Conservation (phyloP, 2,113 vertebrate genomes). For the Corythornis vintsioides region DNA sequence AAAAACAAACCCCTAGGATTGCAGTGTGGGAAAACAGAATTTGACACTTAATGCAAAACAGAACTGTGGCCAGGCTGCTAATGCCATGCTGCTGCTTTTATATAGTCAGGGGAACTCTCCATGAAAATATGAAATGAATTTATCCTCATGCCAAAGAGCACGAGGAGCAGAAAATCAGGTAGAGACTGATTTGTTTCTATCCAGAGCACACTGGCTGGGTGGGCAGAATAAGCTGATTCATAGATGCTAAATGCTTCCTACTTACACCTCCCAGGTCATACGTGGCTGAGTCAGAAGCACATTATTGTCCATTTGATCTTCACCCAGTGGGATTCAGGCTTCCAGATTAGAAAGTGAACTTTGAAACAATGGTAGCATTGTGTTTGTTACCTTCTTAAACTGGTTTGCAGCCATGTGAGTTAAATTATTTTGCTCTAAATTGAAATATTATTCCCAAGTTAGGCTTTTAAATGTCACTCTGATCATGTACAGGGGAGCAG, state of each 20-base stretch:
- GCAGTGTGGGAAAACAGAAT: background rate
- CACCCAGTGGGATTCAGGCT: background rate
- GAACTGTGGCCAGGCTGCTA: background rate
- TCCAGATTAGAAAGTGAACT: background rate
- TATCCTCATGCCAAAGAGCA: background rate
- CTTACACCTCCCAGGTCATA: background rate
- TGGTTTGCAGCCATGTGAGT: background rate
- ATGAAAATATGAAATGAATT: background rate
- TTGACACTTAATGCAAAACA: background rate
- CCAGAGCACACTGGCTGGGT: background rate
- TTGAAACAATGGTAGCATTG: background rate
- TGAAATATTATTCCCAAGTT: background rate
- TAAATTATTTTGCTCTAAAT: background rate
- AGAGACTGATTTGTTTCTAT: background rate
- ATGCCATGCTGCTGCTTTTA: background rate
- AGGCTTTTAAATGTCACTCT: background rate
- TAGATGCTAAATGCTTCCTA: background rate
- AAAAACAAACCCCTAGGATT: background rate
- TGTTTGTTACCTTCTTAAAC: background rate
- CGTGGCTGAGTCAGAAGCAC: background rate
- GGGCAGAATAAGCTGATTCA: background rate
- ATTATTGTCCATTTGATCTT: background rate
- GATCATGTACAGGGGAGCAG: background rate
- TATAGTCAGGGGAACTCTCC: background rate
- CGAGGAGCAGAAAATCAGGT: background rate